A percentile compares a stretch with the other conserved stretches of the same genome.
Evolutionary conservation across 2,113 vertebrate genomes (phyloP).

Genomic region (Peromyscus maniculatus): DNA sequence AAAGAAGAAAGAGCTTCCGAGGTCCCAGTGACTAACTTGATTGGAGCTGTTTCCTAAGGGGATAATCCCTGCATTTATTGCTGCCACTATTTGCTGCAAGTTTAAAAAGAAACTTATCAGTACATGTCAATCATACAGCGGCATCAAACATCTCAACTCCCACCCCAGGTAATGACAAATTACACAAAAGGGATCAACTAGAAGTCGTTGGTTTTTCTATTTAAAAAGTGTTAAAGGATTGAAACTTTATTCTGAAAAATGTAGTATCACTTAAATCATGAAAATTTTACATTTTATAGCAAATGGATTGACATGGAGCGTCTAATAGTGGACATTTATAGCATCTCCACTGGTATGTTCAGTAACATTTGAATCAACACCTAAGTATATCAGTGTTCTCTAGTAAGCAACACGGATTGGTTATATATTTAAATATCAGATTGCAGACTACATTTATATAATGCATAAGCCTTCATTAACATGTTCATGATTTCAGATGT

Average conservation of each 20-base stretch:
- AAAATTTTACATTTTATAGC: conserved; percentile 13
- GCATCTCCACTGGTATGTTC: neutral
- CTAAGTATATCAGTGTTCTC: neutral
- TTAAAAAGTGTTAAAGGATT: conserved; percentile 1
- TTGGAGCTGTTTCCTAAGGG: conserved; percentile 95
- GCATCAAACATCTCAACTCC: conserved; percentile 60
- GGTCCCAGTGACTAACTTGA: conserved; percentile 98
- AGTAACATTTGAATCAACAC: conserved; percentile 11
- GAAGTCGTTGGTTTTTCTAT: neutral
- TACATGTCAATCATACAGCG: conserved; percentile 83
- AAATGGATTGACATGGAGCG: neutral
- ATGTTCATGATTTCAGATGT: conserved; percentile 7
- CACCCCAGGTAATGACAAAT: conserved; percentile 12
- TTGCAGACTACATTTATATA: conserved; percentile 17
- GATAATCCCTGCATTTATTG: conserved; percentile 97
- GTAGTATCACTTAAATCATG: neutral
- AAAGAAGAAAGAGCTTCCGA: conserved; percentile 99
- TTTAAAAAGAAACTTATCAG: conserved; percentile 89
- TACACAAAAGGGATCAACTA: neutral
- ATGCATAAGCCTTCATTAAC: neutral
- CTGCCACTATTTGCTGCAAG: conserved; percentile 97
- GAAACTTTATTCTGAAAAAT: conserved; percentile 26
- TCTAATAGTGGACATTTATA: neutral
- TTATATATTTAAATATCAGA: conserved; percentile 32
- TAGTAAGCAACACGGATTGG: neutral